Evolutionary conservation across 2,888 invertebrate species (phyloP), one percentile per base, ranked within the genome.

Genomic region (Cantharis lateralis): DNA sequence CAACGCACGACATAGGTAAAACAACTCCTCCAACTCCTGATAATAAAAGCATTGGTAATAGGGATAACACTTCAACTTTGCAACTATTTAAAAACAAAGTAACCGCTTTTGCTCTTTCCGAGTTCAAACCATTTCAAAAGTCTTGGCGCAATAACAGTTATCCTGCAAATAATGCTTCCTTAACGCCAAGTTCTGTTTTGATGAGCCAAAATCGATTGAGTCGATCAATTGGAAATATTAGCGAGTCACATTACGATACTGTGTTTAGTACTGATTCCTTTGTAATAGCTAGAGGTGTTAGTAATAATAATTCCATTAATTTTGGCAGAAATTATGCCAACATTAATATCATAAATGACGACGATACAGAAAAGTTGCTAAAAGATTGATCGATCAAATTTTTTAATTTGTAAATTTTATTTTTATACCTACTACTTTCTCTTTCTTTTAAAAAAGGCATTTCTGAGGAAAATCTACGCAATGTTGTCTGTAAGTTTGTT

Each of bases 1-100:
- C 92, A 83, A 89, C 91, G 68, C 91, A 91, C 88, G 92, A 93
- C 89, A 90, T 93, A 90, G 93, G 93, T 93, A 92, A 90, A 89
- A 89, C 89, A 87, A 88, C 89, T 84, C 88, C 88, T 86, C 75
- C 80, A 66, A 80, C 77, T 75, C 79, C 81, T 68, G 71, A 80
- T 78, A 77, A 75, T 75, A 81, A 81, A 76, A 77, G 70, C 74
- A 77, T 79, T 77, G 82, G 82, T 81, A 82, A 82, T 77, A 83
- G 82, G 80, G 81, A 82, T 81, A 82, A 79, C 80, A 74, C 79
- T 72, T 79, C 84, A 76, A 84, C 86, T 78, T 82, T 87, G 79
- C 86, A 86, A 82, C 80, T 85, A 70, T 84, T 87, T 73, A 83
- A 86, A 78, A 87, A 84, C 81, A 86, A 87, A 83, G 83, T 86